phyloP scores from a whole-genome alignment of 1,140 invertebrate genomes.

The Eciton burchellii region DNA sequence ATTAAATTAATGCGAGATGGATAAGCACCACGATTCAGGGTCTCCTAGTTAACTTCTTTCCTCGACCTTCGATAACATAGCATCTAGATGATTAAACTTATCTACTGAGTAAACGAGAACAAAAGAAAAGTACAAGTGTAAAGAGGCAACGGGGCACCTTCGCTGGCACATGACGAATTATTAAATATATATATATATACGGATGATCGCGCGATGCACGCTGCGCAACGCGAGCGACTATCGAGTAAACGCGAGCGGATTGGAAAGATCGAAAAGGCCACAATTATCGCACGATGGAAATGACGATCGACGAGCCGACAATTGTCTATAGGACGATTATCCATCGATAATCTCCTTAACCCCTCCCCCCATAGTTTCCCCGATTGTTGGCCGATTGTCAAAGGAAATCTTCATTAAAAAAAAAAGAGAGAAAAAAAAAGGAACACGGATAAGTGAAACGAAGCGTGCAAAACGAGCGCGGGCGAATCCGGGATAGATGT shows the following conservation, averaged over 20 bases:
- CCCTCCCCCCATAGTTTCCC: no score
- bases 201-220: not conserved
- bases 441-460: no score
- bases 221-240: slow-evolving; percentile 19
- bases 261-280: slow-evolving; percentile 32
- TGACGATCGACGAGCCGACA: no score
- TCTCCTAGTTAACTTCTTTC: slow-evolving; percentile 70
- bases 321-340: no score
- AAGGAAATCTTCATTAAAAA: slow-evolving; percentile 6
- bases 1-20: slow-evolving; percentile 59
- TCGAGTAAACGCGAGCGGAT: not conserved
- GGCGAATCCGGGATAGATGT: no score
- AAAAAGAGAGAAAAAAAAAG: no score
- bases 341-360: no score
- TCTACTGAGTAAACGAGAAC: slow-evolving; percentile 69
- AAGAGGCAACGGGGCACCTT: slow-evolving; percentile 35
- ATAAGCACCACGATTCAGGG: slow-evolving; percentile 75
- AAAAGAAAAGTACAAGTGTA: slow-evolving; percentile 70
- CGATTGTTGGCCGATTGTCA: not conserved
- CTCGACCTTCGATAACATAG: slow-evolving; percentile 58
- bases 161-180: slow-evolving; percentile 61
- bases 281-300: not conserved
- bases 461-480: no score
- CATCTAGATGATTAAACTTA: slow-evolving; percentile 59
- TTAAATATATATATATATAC: slow-evolving; percentile 62